Percentiles rank a stretch among this genome's conserved stretches.
These are phyloP conservation scores for Wasmannia auropunctata DNA, from an alignment of 1,140 invertebrate genomes.

Conservation along the genomic window DNA sequence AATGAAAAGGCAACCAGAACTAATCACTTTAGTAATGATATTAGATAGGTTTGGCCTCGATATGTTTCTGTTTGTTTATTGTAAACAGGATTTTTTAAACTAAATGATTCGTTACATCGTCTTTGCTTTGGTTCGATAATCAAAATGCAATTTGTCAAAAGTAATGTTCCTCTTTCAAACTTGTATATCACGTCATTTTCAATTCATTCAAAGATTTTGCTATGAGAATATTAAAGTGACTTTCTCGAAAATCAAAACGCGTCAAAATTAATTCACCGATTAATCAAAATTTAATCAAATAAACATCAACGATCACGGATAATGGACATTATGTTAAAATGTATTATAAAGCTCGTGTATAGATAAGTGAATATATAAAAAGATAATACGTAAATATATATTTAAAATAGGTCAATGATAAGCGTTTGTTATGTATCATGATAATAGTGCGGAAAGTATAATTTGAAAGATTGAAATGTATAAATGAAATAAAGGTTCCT, in stretches of 20 bases:
- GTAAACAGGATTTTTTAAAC: neutral
- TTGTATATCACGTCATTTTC: neutral
- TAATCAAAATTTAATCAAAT: constrained; percentile 62
- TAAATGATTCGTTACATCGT: neutral
- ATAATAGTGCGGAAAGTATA: constrained; percentile 22
- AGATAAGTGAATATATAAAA: constrained; percentile 51
- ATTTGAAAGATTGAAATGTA: constrained; percentile 11
- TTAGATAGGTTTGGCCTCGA: constrained; percentile 56
- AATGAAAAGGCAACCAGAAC: constrained; percentile 12
- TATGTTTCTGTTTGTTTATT: constrained; percentile 68
- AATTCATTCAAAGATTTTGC: constrained; percentile 8
- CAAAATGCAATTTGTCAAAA: constrained; percentile 1
- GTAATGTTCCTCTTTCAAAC: constrained; percentile 15
- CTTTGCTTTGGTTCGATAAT: constrained; percentile 2
- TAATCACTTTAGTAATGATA: constrained; percentile 31
- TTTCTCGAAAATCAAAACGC: constrained; percentile 28
- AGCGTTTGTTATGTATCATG: constrained; percentile 12
- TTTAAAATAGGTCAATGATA: constrained; percentile 60
- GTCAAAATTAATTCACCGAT: constrained; percentile 6
- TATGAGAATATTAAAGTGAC: constrained; percentile 14
- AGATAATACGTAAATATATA: constrained; percentile 60
- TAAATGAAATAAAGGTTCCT: constrained; percentile 22
- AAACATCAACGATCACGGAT: constrained; percentile 25
- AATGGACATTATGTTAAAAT: constrained; percentile 40
- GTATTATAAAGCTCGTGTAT: constrained; percentile 39